Percentiles rank a stretch among this genome's conserved stretches.
phyloP scores from a whole-genome alignment of 2,797 vertebrate species.

The Antrozous pallidus region DNA sequence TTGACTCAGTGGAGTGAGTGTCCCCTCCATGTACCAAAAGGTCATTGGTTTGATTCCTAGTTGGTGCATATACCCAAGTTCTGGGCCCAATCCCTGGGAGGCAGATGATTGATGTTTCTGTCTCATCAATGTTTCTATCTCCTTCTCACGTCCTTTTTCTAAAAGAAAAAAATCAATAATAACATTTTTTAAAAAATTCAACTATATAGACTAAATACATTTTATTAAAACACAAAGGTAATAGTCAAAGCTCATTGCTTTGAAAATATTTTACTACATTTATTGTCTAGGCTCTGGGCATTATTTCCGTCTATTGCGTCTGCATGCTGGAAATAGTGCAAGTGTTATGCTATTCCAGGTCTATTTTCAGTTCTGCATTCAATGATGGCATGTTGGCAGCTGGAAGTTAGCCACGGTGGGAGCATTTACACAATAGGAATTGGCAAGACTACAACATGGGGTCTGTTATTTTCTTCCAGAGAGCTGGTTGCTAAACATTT shows the following conservation, averaged over 20 bases:
- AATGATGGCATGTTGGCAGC: fast-evolving
- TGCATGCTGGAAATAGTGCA: fast-evolving
- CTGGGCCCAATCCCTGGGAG: too few relatives aligned
- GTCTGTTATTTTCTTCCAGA: not conserved
- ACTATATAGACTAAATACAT: not conserved
- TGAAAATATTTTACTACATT: not conserved
- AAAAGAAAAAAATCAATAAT: too few relatives aligned
- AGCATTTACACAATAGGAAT: not conserved
- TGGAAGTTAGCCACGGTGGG: fast-evolving
- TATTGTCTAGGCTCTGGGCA: not conserved
- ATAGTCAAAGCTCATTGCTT: not conserved
- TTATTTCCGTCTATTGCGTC: fast-evolving
- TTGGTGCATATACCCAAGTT: too few relatives aligned
- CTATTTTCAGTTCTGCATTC: fast-evolving
- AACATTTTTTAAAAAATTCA: not conserved
- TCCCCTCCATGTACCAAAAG: not conserved
- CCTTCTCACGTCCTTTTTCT: too few relatives aligned
- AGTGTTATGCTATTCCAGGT: fast-evolving
- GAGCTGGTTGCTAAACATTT: not conserved
- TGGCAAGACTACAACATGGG: too few relatives aligned
- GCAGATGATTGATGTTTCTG: too few relatives aligned
- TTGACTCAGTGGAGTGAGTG: not conserved
- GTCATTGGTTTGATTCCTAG: too few relatives aligned
- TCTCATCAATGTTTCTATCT: too few relatives aligned
- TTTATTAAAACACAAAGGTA: not conserved